Evolutionary conservation across 2,797 vertebrate species (phyloP).

Genomic region (Masticophis lateralis): DNA sequence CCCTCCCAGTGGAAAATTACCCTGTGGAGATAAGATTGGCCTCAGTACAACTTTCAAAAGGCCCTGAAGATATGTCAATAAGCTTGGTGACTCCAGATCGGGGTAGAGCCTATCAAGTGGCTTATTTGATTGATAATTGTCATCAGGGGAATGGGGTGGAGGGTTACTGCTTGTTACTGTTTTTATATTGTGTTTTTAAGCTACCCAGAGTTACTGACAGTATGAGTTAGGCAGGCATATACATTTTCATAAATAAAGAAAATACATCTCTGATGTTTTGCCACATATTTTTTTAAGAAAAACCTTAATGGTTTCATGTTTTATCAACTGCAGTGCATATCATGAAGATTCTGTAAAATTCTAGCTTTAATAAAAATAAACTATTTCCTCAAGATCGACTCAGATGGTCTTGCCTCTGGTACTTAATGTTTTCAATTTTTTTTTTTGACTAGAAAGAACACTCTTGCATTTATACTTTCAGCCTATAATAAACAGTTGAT

Average conservation of each 20-base stretch:
- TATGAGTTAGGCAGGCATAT: not conserved
- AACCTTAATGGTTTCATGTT: not conserved
- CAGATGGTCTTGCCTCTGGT: not conserved
- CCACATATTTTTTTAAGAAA: not conserved
- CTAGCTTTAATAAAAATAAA: not conserved
- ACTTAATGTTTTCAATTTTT: not conserved
- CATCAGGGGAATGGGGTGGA: not conserved
- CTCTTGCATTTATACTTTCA: not conserved
- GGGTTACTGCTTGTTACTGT: not conserved
- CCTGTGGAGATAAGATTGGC: not conserved
- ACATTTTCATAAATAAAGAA: not conserved
- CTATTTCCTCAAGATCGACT: not conserved
- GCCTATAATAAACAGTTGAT: not conserved
- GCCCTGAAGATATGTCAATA: not conserved
- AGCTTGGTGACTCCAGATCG: not conserved
- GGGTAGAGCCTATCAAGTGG: not conserved
- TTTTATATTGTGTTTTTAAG: not conserved
- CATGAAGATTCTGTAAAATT: not conserved
- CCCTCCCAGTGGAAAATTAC: not conserved
- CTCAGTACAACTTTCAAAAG: not conserved
- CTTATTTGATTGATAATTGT: not conserved
- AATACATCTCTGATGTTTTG: not conserved
- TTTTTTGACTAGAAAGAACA: not conserved
- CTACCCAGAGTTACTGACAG: not conserved
- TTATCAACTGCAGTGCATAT: not conserved